Base-by-base conservation (phyloP, 2,797 vertebrate genomes). In the Varecia variegata region DNA sequence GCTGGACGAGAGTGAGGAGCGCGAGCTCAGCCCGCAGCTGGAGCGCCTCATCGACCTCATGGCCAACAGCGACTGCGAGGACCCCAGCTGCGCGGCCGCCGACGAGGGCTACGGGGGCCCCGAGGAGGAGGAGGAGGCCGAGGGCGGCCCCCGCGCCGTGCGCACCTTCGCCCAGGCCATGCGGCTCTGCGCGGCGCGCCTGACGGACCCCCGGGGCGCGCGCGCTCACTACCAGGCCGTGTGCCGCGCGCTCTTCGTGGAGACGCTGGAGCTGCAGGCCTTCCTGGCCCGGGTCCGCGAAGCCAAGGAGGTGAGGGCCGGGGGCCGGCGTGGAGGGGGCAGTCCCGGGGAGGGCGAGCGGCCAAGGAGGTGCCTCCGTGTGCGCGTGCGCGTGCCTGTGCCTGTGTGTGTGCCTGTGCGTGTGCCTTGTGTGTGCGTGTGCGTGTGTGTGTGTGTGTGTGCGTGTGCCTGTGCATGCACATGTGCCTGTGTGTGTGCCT, bases 31-130 rank as follows among this genome's bases (percentile, higher is more conserved):
- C 97, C 99, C 99, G 0, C 99, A 99, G 97, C 98, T 99, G 98
- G 99, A 99, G 98, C 98, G 97, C 83, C 99, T 99, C 97, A 99
- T 99, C 0, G 99, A 99, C 95, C 98, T 99, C 93, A 99, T 99
- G 99, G 99, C 98, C 3, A 99, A 98, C 68, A 99, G 98, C 0
- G 99, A 99, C 58, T 97, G 97, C 0, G 96, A 98, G 40, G 98
- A 97, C 1, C 65, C 97, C 0, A 68, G 97, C 5, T 98, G 98
- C 0, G 97, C 97, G 8, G 97, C 98, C 0, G 98, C 98, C 0
- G 99, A 99, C 0, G 99, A 99, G 95, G 99, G 99, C 73, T 99
- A 99, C 1, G 99, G 99, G 0, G 99, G 99, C 23, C 99, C 99
- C 13, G 99, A 99, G 30, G 98, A 99, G 68, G 98, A 98, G 95